Conservation (phyloP, 2,113 vertebrate species). For the Ceyx margarethae region DNA sequence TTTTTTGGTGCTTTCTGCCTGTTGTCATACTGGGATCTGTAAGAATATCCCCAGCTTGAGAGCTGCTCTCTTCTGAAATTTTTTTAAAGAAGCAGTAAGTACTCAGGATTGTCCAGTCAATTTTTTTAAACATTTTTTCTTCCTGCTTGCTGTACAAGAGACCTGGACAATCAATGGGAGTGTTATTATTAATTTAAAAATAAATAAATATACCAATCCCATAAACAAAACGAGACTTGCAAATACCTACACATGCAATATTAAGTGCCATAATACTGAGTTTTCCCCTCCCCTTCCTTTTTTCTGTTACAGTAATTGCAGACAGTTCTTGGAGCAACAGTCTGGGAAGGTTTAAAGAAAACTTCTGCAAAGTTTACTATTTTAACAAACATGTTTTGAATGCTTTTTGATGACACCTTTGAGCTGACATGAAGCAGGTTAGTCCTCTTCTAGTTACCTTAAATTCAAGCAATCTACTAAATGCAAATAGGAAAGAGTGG, state of each 20-base stretch:
- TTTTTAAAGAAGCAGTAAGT: not conserved
- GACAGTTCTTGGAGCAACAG: not conserved
- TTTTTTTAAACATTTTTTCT: not conserved
- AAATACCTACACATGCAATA: not conserved
- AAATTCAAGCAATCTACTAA: not conserved
- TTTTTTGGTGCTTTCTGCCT: not conserved
- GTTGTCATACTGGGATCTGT: not conserved
- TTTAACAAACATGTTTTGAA: not conserved
- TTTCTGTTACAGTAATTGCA: not conserved
- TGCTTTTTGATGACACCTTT: not conserved
- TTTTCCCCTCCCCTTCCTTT: not conserved
- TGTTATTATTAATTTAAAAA: not conserved
- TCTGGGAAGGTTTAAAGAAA: not conserved
- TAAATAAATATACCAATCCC: not conserved
- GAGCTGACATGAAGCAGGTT: slow-evolving; percentile 3
- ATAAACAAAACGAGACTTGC: not conserved
- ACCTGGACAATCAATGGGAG: not conserved
- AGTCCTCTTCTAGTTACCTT: not conserved
- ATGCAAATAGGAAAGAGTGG: not conserved
- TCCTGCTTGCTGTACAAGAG: not conserved
- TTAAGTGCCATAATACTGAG: not conserved
- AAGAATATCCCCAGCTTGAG: not conserved
- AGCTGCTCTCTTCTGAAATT: not conserved
- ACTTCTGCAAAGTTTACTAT: not conserved
- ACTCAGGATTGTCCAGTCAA: not conserved